Percentiles rank a stretch among this genome's conserved stretches.
Conservation (phyloP, 2,113 vertebrate species). For the Cyanistes caeruleus region DNA sequence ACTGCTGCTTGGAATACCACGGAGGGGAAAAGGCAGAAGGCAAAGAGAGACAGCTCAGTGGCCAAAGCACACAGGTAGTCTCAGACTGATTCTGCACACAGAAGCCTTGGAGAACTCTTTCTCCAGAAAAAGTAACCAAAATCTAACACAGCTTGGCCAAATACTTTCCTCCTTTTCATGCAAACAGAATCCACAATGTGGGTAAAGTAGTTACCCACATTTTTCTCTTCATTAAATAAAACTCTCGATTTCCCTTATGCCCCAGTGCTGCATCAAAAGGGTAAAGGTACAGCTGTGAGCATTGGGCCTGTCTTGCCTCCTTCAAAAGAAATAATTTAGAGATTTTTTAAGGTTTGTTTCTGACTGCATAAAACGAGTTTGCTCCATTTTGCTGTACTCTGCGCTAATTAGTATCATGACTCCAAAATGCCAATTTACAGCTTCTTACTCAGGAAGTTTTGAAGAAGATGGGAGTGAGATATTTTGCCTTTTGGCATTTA, state of each 20-base stretch:
- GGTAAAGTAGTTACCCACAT: neutral
- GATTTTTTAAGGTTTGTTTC: neutral
- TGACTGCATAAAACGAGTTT: neutral
- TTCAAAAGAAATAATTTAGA: neutral
- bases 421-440: neutral
- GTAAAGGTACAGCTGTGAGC: neutral
- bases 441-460: neutral
- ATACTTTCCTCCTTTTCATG: neutral
- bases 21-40: neutral
- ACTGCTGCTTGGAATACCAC: neutral
- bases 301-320: neutral
- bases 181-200: neutral
- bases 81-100: neutral
- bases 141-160: neutral
- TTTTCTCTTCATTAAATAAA: neutral
- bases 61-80: fast-evolving
- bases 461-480: neutral
- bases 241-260: neutral
- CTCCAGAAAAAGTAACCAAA: neutral
- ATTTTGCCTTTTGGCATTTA: neutral
- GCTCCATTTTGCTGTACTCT: neutral
- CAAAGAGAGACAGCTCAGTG: neutral
- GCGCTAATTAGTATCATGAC: neutral
- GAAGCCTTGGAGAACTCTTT: neutral
- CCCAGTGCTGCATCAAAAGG: neutral